Base-by-base conservation (phyloP, 2,888 invertebrate genomes). In the Bimastos eiseni region DNA sequence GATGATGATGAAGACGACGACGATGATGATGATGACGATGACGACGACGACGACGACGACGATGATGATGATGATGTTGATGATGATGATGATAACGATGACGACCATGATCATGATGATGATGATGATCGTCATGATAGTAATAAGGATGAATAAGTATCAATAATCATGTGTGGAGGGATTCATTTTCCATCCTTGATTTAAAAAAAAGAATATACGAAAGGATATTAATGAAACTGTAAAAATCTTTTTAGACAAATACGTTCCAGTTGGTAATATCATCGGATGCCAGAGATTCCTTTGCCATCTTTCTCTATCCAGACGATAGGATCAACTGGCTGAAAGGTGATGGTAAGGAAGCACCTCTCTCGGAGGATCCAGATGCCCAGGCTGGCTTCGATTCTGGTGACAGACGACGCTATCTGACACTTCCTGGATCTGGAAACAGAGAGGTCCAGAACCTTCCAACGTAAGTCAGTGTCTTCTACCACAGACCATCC, bases 341-440 rank as follows among this genome's bases (percentile, higher is more conserved):
- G 90, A 97, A 97, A 94, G 97, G 97, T 89, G 97, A 97, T 91
- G 96, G 96, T 5, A 97, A 97, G 93, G 96, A 96, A n/a, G 90
- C 89, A 8, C 96, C 96, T n/a, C 97, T 97, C 41, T 97, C 97
- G 49, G 97, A 97, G 0, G 98, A 98, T 94, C 97, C 98, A 0
- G 97, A 97, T 93, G 98, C 98, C 0, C 99, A 99, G 95, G 98
- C 97, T 90, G 99, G 98, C 5, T 97, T 99, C 93, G 97, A 98
- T 92, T 96, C 97, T 0, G 97, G 97, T 92, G 97, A 98, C 94
- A 97, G 97, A 84, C 95, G 96, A 90, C 95, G 96, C 91, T 92
- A 92, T 90, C 97, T 96, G 93, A 96, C 96, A 5, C 96, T 99
- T 36, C 97, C 97, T 91, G 98, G 98, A 90, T 98, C 98, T 30